Conservation (phyloP, 2,888 invertebrate species). For the Alentia gelatinosa region DNA sequence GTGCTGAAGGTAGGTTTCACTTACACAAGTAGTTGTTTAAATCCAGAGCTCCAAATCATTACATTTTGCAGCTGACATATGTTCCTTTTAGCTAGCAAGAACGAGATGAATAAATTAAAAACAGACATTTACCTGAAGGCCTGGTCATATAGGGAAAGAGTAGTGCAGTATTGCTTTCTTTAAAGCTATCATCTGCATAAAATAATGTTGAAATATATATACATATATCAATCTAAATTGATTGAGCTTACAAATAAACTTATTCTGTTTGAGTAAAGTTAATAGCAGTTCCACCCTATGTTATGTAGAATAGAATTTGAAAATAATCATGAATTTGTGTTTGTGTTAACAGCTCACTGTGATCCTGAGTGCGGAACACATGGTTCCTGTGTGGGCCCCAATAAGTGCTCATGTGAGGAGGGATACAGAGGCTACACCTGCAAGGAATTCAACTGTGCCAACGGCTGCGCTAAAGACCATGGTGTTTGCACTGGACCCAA, state of each 20-base stretch:
- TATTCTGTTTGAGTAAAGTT: neutral
- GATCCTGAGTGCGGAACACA: slow-evolving; percentile 28
- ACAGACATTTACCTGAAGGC: too few relatives aligned
- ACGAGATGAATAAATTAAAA: too few relatives aligned
- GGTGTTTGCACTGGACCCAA: slow-evolving; percentile 49
- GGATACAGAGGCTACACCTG: slow-evolving; percentile 61
- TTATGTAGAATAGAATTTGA: too few relatives aligned
- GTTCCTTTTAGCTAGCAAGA: too few relatives aligned
- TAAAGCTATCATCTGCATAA: neutral
- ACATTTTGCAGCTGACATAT: too few relatives aligned
- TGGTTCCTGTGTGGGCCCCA: slow-evolving; percentile 58
- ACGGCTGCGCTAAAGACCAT: neutral
- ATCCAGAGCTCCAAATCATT: too few relatives aligned
- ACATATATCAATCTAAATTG: neutral
- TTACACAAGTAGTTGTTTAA: too few relatives aligned
- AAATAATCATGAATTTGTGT: neutral
- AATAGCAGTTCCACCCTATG: too few relatives aligned
- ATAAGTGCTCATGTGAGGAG: slow-evolving; percentile 58
- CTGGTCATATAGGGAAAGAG: neutral
- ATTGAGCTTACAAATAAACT: neutral
- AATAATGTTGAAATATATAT: neutral
- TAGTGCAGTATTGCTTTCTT: neutral
- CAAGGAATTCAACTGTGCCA: slow-evolving; percentile 10
- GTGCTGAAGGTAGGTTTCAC: slow-evolving; percentile 57
- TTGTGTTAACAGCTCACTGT: neutral